These are phyloP conservation scores for Microtus oregoni DNA, from an alignment of 2,113 vertebrate species.

Conservation along the genomic window DNA sequence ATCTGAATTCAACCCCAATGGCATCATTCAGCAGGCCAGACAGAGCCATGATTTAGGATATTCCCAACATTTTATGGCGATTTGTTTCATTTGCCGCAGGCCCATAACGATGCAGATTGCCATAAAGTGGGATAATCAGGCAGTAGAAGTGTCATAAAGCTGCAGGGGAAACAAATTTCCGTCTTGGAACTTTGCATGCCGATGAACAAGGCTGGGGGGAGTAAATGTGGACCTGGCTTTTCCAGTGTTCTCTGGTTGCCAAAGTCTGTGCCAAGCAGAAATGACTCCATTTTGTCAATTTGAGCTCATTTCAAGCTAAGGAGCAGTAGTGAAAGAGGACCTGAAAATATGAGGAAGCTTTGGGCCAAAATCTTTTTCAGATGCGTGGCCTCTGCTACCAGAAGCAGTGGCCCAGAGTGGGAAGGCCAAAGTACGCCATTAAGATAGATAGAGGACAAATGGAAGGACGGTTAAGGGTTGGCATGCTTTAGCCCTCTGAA, in stretches of 20 bases:
- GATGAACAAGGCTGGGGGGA: conserved; percentile 52
- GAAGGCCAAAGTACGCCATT: conserved; percentile 44
- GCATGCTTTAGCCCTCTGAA: conserved; percentile 58
- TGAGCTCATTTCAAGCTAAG: conserved; percentile 78
- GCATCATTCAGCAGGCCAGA: conserved; percentile 74
- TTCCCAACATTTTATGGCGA: conserved; percentile 79
- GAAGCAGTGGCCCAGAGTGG: background rate
- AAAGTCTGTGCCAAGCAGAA: conserved; percentile 77
- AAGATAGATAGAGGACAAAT: conserved; percentile 47
- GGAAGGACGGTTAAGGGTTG: conserved; percentile 58
- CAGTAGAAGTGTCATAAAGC: conserved; percentile 83
- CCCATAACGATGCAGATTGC: conserved; percentile 75
- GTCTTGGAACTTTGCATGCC: conserved; percentile 78
- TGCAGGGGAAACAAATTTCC: conserved; percentile 83
- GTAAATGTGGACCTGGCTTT: conserved; percentile 69
- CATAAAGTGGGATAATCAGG: conserved; percentile 82
- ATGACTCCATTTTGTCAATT: conserved; percentile 82
- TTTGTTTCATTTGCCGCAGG: conserved; percentile 81
- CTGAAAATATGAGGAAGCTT: conserved; percentile 41
- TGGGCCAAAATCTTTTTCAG: conserved; percentile 29
- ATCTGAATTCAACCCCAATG: conserved; percentile 68
- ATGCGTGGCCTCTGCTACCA: conserved; percentile 12
- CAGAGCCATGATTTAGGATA: conserved; percentile 76
- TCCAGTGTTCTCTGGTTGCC: conserved; percentile 72
- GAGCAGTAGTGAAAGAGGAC: conserved; percentile 33